Conservation (phyloP, 2,797 vertebrate species). For the Tamandua tetradactyla region DNA sequence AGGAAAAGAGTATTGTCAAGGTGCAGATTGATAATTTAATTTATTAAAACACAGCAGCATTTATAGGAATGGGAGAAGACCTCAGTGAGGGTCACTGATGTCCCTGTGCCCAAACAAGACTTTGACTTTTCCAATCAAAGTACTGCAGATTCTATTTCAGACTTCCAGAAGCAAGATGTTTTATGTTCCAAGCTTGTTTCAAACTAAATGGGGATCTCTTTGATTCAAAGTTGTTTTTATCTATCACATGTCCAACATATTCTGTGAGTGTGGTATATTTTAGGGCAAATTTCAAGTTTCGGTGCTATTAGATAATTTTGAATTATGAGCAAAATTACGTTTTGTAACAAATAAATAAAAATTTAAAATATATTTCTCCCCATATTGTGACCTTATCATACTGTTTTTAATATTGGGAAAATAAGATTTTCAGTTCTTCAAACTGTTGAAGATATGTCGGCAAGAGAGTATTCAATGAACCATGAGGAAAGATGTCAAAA, state of each 20-base stretch:
- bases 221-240: background rate
- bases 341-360: slow-evolving; percentile 40
- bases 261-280: background rate
- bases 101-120: background rate
- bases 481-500: slow-evolving; percentile 79
- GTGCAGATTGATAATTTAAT: background rate
- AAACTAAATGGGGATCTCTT: background rate
- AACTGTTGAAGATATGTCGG: slow-evolving; percentile 75
- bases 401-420: slow-evolving; percentile 46
- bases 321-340: background rate
- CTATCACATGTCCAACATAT: background rate
- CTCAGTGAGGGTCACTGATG: background rate
- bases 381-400: slow-evolving; percentile 20
- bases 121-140: too few species aligned
- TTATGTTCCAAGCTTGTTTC: background rate
- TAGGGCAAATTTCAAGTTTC: background rate
- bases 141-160: background rate
- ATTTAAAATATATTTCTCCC: slow-evolving; percentile 5
- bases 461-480: slow-evolving; percentile 75
- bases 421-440: slow-evolving; percentile 67
- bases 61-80: background rate
- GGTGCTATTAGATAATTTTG: background rate
- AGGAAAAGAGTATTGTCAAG: background rate
- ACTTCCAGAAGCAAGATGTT: background rate
- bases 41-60: background rate